A percentile compares a stretch with the other conserved stretches of the same genome.
Conservation (phyloP, 2,113 vertebrate genomes). For the Nyctibius bracteatus region DNA sequence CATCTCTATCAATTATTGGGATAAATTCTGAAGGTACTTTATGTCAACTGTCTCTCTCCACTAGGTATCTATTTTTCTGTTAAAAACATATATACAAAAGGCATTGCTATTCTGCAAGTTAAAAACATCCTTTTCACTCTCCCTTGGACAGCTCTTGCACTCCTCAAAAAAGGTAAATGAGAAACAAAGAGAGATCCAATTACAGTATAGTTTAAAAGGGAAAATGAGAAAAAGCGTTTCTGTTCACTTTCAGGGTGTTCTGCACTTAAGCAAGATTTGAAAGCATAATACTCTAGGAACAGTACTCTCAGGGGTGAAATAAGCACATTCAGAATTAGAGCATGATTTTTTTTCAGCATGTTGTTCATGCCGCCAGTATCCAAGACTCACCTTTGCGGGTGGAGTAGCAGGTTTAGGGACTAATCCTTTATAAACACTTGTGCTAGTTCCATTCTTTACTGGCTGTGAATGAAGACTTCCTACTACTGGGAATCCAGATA, state of each 20-base stretch:
- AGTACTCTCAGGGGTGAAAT: background rate
- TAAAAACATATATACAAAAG: background rate
- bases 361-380: background rate
- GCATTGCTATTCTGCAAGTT: fast-evolving
- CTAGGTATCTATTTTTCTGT: background rate
- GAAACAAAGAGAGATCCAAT: background rate
- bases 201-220: background rate
- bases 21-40: background rate
- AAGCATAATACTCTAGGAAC: background rate
- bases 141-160: background rate
- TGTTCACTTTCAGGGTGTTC: background rate
- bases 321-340: background rate
- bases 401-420: slow-evolving; percentile 71
- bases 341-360: background rate
- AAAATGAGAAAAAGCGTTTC: background rate
- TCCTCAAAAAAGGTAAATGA: background rate
- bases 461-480: slow-evolving; percentile 65
- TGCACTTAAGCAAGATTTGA: background rate
- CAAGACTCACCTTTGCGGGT: slow-evolving; percentile 72
- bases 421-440: slow-evolving; percentile 73
- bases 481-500: slow-evolving; percentile 69
- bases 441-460: slow-evolving; percentile 68
- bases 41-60: background rate
- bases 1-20: background rate
- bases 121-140: background rate